Base-by-base conservation (phyloP, 2,888 invertebrate genomes). In the Caenorhabditis becei region DNA sequence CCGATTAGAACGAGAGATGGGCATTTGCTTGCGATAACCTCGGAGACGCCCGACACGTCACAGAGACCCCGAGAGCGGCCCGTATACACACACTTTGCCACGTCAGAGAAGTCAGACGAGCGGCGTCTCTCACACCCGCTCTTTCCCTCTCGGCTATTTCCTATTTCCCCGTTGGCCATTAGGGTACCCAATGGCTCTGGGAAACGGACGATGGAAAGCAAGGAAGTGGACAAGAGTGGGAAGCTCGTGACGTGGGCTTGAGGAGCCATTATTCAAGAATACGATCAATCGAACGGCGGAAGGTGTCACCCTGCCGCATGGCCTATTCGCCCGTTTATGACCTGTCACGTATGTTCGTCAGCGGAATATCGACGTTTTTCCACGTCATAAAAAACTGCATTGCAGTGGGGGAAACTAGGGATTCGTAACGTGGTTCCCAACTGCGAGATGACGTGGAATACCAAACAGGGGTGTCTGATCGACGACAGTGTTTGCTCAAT, bases 111-210 rank as follows among this genome's bases (percentile, higher is more conserved):
- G 74, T 74, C 74, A 74, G 54, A 72, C 62, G 44, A 59, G 53
- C 54, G 61, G 59, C 62, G 62, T 44, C 63, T 72, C 72, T 72
- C 58, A 41, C 44, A 41, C 62, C 56, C 63, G 28, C 58, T 56
- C 65, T 44, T 58, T 72, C 58, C 56, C 58, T 72, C 35, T 54
- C 37, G 63, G 49, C 72, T 58, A 59, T 74, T 74, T 59, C 66
- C 66, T 74, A 58, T 74, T 51, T 41, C 66, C 58, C 65, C 56
- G 58, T 58, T 59, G 58, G 65, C 65, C 74, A 74, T 74, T 74
- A 74, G 74, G 59, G 65, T 72, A 65, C 72, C 72, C 66, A 74
- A 74, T 66, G 65, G 74, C 66, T 65, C 74, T 74, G 74, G 74
- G 74, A 74, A 74, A 72, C 65, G 65, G 59, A n/a, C 20, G 49